Base-by-base conservation (phyloP, 2,797 vertebrate genomes). In the Podargus strigoides region DNA sequence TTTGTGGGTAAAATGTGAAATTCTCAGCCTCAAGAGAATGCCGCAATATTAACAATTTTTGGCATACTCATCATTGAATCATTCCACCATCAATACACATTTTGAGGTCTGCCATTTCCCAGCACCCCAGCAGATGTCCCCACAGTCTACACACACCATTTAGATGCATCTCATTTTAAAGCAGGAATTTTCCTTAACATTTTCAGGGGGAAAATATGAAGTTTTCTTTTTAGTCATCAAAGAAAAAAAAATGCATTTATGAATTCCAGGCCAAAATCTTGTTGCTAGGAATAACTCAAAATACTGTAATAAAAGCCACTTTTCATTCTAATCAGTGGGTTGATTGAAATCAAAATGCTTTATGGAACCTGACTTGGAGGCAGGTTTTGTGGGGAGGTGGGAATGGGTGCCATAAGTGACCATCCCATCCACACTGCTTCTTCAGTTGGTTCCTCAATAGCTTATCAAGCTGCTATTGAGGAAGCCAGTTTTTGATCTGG, bases 121-220 rank as follows among this genome's bases (percentile, higher is more conserved):
- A 94, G 75, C 13, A 73, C 4, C 70, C 90, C 91, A 93, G 93
- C 46, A 97, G 96, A 92, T 96, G 96, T 93, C 68, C 89, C 67
- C 95, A 85, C 28, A 91, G 90, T 30, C 91, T 93, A 56, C 55
- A 59, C 27, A 52, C 73, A 67, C 1, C 6, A 9, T 76, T 82
- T 10, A 36, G 18, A n/a, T 2, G 4, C 21, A 8, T 28, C 37
- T 58, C 28, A n/a, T 47, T 75, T 79, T 32, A 72, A 90, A 78
- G 52, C 4, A 62, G 24, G 34, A 68, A 42, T 84, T 78, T 80
- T 64, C 60, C 53, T 42, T 88, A 23, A 55, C 0, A 2, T 80
- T 55, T 81, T 53, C 53, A 50, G 4, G 16, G 42, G 14, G 4
- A 68, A 89, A 81, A 46, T 14, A 67, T 0, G 5, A 87, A 60